Conservation (phyloP, 37 sponge, comb jelly and placozoan genomes). For the Chondrosia reniformis region DNA sequence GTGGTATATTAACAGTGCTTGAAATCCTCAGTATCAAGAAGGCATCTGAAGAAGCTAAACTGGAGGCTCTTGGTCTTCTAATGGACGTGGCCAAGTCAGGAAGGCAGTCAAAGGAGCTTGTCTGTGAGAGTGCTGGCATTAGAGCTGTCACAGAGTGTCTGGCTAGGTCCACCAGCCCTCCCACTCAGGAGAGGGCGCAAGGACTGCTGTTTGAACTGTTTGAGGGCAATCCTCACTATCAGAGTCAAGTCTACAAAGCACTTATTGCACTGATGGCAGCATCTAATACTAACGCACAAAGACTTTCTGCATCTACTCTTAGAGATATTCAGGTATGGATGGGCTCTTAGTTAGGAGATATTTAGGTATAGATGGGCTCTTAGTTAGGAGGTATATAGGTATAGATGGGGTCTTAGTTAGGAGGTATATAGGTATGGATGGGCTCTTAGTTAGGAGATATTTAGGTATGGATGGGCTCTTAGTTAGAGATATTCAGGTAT, state of each 20-base stretch:
- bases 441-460: too few relatives aligned
- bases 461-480: too few relatives aligned
- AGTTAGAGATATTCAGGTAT: constrained; percentile 61
- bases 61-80: constrained; percentile 68
- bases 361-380: too few relatives aligned
- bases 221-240: constrained; percentile 89
- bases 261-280: constrained; percentile 80
- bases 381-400: too few relatives aligned
- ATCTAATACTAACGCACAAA: constrained; percentile 67
- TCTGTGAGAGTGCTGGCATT: constrained; percentile 95
- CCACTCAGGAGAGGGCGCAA: constrained; percentile 65
- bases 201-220: constrained; percentile 51
- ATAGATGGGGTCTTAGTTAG: too few relatives aligned
- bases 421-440: too few relatives aligned
- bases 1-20: constrained; percentile 92
- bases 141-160: constrained; percentile 87
- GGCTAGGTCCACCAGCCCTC: constrained; percentile 50
- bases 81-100: constrained; percentile 71
- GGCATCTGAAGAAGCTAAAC: constrained; percentile 60
- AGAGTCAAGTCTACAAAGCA: constrained; percentile 86
- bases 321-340: constrained; percentile 47
- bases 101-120: constrained; percentile 93
- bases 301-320: constrained; percentile 78
- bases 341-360: neutral
- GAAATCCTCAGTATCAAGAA: constrained; percentile 81